Evolutionary conservation across 2,113 vertebrate genomes (phyloP), one percentile per base, ranked within the genome.

Genomic region (Trogon melanurus): DNA sequence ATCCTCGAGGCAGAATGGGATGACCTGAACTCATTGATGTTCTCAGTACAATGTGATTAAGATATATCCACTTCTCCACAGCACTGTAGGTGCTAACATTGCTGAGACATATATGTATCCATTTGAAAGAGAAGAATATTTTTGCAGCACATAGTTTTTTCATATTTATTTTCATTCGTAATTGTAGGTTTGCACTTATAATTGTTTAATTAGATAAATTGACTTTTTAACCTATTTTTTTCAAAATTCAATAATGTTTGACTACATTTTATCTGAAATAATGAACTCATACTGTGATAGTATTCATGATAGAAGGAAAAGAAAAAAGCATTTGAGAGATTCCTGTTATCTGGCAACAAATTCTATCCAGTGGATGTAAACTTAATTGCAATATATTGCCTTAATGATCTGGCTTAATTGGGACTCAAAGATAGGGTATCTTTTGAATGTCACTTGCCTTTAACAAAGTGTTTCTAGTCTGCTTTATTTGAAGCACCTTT

Each of bases 371-470:
- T 88, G 87, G 96, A 96, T 94, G 22, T 73, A 96, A 97, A 96
- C 48, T 93, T 97, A 97, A 96, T 97, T 97, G 87, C 89, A 96
- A 93, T 96, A 62, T 91, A 97, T 97, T 97, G 97, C 57, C 72
- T 95, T 97, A 97, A 97, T 96, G 69, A 89, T 92, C 47, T 93
- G 51, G 79, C 72, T 88, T 97, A 98, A 97, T 95, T 98, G 81
- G 61, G 64, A 91, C 92, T 95, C 44, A 78, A 75, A 85, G 72
- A 90, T 96, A 89, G 2, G 34, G 30, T 86, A 90, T 88, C 93
- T 96, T 96, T 91, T 85, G 69, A 95, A 96, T 65, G 48, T 60
- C 17, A 6, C 69, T 80, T 88, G 85, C 53, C 16, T 94, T 47
- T 91, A 95, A 92, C 54, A 95, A 96, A 97, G 30, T 36, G 45